phyloP scores from a whole-genome alignment of 2,797 vertebrate species.

The Hemitrygon akajei region DNA sequence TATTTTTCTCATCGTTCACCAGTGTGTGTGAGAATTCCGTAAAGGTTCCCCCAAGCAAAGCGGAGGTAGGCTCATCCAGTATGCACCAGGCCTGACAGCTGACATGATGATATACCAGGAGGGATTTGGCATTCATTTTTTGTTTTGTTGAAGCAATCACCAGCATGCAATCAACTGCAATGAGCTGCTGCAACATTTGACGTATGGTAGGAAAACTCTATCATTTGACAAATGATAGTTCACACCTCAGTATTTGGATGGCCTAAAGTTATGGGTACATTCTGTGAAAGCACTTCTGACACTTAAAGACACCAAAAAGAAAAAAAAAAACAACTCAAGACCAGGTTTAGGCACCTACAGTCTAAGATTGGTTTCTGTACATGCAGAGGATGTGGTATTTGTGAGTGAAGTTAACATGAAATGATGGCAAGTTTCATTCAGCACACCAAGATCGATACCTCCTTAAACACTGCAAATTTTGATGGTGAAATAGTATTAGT shows the following conservation, averaged over 20 bases:
- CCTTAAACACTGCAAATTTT: not conserved
- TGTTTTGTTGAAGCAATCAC: not conserved
- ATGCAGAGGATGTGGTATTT: not conserved
- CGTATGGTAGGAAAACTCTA: not conserved
- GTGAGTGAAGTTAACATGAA: not conserved
- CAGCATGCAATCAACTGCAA: not conserved
- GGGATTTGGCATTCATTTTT: not conserved
- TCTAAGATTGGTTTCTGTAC: no score
- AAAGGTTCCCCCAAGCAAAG: not conserved
- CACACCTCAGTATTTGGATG: not conserved
- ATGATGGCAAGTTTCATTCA: not conserved
- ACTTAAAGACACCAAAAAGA: no score
- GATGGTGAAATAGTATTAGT: not conserved
- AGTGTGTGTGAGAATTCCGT: no score
- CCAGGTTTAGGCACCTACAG: not conserved
- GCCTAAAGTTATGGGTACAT: not conserved
- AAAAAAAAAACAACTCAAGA: not conserved
- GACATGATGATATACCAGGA: not conserved
- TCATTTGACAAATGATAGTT: not conserved
- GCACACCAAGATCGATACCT: not conserved
- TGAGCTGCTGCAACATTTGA: not conserved
- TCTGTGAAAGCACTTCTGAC: not conserved
- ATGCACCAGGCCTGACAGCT: not conserved
- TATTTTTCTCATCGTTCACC: no score
- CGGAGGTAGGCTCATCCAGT: not conserved